Evolutionary conservation across 2,797 vertebrate genomes (phyloP).

Genomic region (Pseudopleuronectes americanus): DNA sequence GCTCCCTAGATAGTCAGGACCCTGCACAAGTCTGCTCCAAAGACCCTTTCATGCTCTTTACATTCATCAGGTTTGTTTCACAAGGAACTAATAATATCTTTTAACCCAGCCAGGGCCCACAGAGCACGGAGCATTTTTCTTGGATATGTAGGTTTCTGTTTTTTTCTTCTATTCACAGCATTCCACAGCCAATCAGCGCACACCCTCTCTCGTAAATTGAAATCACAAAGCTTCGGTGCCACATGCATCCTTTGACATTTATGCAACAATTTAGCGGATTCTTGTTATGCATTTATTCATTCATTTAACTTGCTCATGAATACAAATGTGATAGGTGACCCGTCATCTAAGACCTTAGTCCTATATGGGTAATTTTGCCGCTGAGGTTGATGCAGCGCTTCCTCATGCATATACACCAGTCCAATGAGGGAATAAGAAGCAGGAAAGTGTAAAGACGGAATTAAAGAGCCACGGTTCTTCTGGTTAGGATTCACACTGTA

Average conservation of each 20-base stretch:
- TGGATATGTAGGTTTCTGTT: slow-evolving; percentile 31
- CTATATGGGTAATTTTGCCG: slow-evolving; percentile 65
- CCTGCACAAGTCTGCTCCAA: slow-evolving; percentile 10
- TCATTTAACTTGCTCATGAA: slow-evolving; percentile 81
- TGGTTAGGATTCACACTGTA: slow-evolving; percentile 33
- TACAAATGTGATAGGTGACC: slow-evolving; percentile 77
- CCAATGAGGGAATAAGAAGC: slow-evolving; percentile 48
- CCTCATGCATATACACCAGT: slow-evolving; percentile 76
- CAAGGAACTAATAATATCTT: slow-evolving; percentile 38
- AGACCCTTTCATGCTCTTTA: slow-evolving; percentile 17
- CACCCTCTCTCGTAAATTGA: slow-evolving; percentile 46
- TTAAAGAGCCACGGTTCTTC: slow-evolving; percentile 51
- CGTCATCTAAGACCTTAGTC: slow-evolving; percentile 68
- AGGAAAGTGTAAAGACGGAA: slow-evolving; percentile 28
- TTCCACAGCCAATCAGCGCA: slow-evolving; percentile 51
- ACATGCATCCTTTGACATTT: slow-evolving; percentile 80
- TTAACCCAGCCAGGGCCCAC: slow-evolving; percentile 14
- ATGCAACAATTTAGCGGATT: slow-evolving; percentile 75
- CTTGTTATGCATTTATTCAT: slow-evolving; percentile 84
- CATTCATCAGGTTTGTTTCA: slow-evolving; percentile 27
- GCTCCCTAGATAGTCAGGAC: slow-evolving; percentile 29
- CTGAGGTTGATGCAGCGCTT: slow-evolving; percentile 69
- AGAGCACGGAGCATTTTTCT: neutral
- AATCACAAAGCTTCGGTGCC: slow-evolving; percentile 62
- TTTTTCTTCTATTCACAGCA: slow-evolving; percentile 23